Conservation (phyloP, 2,888 invertebrate species). For the Leptothorax acervorum region DNA sequence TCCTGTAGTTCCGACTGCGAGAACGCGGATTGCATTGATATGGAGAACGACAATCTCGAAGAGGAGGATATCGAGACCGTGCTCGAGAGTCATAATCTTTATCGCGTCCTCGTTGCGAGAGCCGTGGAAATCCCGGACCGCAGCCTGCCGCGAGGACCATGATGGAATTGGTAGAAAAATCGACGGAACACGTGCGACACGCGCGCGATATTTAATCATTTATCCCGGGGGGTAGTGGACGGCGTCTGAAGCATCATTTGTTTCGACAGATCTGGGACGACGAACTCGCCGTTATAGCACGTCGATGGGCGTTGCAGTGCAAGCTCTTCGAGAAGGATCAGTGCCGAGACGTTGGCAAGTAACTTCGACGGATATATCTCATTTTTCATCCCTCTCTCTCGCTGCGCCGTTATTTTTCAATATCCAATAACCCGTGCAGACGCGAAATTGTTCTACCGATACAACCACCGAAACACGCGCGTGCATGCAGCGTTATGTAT, state of each 20-base stretch:
- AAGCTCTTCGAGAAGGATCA: constrained; percentile 83
- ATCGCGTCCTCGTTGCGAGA: constrained; percentile 83
- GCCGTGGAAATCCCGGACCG: constrained; percentile 83
- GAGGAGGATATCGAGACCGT: constrained; percentile 82
- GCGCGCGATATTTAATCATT: constrained; percentile 55
- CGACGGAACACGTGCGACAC: constrained; percentile 38
- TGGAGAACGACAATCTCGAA: constrained; percentile 76
- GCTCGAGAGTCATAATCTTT: constrained; percentile 85
- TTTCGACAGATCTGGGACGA: constrained; percentile 83
- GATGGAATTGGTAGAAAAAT: constrained; percentile 77
- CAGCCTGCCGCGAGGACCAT: constrained; percentile 82
- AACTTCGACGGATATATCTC: constrained; percentile 66
- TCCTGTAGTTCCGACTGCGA: constrained; percentile 72
- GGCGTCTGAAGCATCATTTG: constrained; percentile 53
- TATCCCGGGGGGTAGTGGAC: constrained; percentile 24
- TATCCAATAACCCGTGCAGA: constrained; percentile 60
- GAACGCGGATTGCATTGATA: constrained; percentile 66
- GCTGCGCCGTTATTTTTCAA: constrained; percentile 70
- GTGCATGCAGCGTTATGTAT: neutral
- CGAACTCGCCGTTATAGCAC: constrained; percentile 84
- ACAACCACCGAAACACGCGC: constrained; percentile 18
- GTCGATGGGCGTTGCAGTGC: constrained; percentile 86
- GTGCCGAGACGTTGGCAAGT: constrained; percentile 85
- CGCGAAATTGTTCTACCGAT: constrained; percentile 56
- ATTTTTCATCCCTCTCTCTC: constrained; percentile 63